Base-by-base conservation (phyloP, 2,113 vertebrate genomes). In the Artemisiospiza belli region DNA sequence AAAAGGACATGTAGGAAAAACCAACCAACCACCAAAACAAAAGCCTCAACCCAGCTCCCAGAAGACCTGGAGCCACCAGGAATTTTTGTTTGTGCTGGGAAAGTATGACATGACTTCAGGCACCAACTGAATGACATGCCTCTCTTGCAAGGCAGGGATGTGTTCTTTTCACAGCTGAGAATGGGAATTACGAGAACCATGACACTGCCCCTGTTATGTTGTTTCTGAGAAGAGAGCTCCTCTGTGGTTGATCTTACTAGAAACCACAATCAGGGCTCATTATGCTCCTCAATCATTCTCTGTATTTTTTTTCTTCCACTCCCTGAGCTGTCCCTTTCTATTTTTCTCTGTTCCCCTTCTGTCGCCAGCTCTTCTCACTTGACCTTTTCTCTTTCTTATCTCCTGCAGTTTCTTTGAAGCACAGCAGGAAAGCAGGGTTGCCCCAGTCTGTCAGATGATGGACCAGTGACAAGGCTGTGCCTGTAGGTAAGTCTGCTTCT, bases 151-250 rank as follows among this genome's bases (percentile, higher is more conserved):
- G 78, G 59, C 70, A 79, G 69, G 49, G 59, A 54, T 25, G 44
- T 64, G 44, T 64, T 92, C n/a, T 81, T 89, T 52, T 72, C 73
- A 58, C 20, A 87, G 51, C 33, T 0, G 1, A 89, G 73, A 90
- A 57, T n/a, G 41, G 82, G 89, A 95, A 83, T 87, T 87, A 62
- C 4, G 3, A 85, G 67, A 95, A 87, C 74, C 78, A 95, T 1
- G 1, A 63, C 49, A 43, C 16, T 82, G 22, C 37, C 57, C 44
- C 44, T 73, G 55, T 79, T 83, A 39, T 22, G 67, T 44, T 90
- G 67, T 94, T 96, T 95, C 91, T 91, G 95, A 92, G 84, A 95
- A 94, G 67, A 89, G 55, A 94, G 10, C 21, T 91, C 58, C 59
- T 87, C 78, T 91, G 89, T 76, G 78, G 87, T 84, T 94, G 63